Evolutionary conservation across 2,113 vertebrate genomes (phyloP), one percentile per base, ranked within the genome.

Genomic region (Athene noctua): DNA sequence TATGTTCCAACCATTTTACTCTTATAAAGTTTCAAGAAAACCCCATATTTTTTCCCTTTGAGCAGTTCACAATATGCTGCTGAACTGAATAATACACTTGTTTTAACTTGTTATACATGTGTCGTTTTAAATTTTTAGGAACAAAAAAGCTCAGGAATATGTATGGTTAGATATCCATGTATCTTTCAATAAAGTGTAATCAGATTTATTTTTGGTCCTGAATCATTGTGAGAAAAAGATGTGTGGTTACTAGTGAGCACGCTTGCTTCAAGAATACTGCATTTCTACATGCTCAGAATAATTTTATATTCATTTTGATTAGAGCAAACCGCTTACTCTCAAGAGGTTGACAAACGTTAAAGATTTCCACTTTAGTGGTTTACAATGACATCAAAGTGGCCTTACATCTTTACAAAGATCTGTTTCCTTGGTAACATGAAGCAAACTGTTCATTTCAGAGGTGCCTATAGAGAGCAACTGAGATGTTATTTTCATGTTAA

Each of bases 281-380:
- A 97, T 97, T 97, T 98, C 92, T 96, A 97, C 94, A 97, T 98
- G 96, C 93, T 97, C 78, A 96, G 96, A 98, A 98, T 98, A 97
- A 97, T 97, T 97, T 94, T 95, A 90, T 97, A 94, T 97, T 97
- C 96, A 97, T 97, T 98, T 97, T 98, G 95, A 98, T 97, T 97
- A 97, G 81, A 97, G 85, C 34, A 95, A 97, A 95, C 86, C 27
- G 34, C 88, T 97, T 97, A 93, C 44, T 96, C 94, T 97, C 93
- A 94, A 97, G 96, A 96, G 95, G 79, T 89, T 97, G 95, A 95
- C 87, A 97, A 95, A 95, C 36, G 81, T 96, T 97, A 97, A 97
- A 97, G 89, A 95, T 97, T 98, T 98, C 91, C 92, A 96, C 95
- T 97, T 97, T 97, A 94, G 80, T 94, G 92, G 83, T 97, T 98